Percentiles rank a stretch among this genome's conserved stretches.
phyloP scores from a whole-genome alignment of 2,113 vertebrate species.

The Hemichromis elongatus region DNA sequence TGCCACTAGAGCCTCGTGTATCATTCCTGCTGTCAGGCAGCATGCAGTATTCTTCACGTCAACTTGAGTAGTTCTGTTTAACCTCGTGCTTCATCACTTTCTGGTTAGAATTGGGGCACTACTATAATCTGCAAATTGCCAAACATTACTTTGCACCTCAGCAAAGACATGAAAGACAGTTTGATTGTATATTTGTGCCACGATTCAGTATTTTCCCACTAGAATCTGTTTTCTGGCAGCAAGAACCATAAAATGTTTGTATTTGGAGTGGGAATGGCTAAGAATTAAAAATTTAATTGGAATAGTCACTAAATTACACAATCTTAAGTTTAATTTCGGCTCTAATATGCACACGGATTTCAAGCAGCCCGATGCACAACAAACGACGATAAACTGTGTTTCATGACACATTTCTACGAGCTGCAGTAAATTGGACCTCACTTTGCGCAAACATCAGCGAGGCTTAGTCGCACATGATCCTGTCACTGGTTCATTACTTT shows the following conservation, averaged over 20 bases:
- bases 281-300: neutral
- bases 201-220: neutral
- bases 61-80: neutral
- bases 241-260: neutral
- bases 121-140: neutral
- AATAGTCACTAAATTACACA: neutral
- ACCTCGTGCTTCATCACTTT: neutral
- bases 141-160: neutral
- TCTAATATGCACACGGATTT: no score
- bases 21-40: neutral
- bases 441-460: no score
- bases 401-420: no score
- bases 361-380: no score
- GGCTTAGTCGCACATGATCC: no score
- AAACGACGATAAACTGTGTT: no score
- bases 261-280: neutral
- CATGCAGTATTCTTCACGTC: neutral
- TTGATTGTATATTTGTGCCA: neutral
- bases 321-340: no score
- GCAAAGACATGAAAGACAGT: neutral
- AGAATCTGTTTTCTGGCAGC: neutral
- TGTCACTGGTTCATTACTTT: no score
- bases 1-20: neutral
- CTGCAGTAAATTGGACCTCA: no score
- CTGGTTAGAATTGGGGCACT: neutral